Evolutionary conservation across 2,113 vertebrate species (phyloP), one percentile per base, ranked within the genome.

Genomic region (Uropsilus gracilis): DNA sequence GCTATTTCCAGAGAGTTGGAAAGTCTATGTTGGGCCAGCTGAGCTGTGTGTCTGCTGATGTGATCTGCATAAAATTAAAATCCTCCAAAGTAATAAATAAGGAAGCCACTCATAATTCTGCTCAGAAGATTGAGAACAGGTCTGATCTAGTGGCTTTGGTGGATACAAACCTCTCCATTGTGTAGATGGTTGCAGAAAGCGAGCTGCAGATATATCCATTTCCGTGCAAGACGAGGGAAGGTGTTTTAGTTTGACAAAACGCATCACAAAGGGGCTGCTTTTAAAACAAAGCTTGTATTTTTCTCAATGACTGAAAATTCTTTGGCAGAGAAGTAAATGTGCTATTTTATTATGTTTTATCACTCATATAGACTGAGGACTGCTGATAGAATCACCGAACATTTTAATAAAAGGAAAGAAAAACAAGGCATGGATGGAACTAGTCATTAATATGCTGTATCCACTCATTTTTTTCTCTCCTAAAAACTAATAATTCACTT

Each of bases 401-500:
- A 89, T 66, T 97, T 95, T 97, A 89, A 92, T 94, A 90, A 94
- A 72, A 68, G 46, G 55, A 95, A 87, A 96, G 73, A n/a, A 94
- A 94, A 87, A 76, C 48, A 86, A 91, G 39, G 69, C 86, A 18
- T 37, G 30, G 26, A 55, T 81, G 86, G 93, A 86, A 16, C 75
- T 44, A 90, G 22, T 63, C 69, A 84, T 95, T 95, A 88, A 91
- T 91, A 97, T 73, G 59, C 61, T 75, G 14, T 63, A 82, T 92
- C 81, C 78, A 86, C 59, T 92, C 48, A 86, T 32, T 91, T 78
- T 90, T 69, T 94, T 73, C 30, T 1, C 68, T 83, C 69, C n/a
- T 89, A 69, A 93, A 97, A 94, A 71, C 55, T 95, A 95, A 94
- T 64, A 95, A 94, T 95, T 69, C 44, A 5, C 89, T 94, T 97